Evolutionary conservation across 1,140 invertebrate genomes (phyloP).

Genomic region (Chironomus tepperi): DNA sequence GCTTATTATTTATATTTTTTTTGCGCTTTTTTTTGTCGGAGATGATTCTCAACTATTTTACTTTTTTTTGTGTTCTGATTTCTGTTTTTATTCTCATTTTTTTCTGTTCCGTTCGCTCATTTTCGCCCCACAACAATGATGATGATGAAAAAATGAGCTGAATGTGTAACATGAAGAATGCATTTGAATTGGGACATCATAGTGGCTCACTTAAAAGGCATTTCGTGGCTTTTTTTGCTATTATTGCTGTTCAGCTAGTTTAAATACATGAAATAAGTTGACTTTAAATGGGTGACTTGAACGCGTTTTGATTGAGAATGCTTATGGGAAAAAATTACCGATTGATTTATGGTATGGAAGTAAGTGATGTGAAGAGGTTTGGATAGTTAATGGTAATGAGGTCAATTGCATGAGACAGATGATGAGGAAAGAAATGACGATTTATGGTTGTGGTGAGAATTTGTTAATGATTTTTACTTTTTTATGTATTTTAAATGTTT

Average conservation of each 20-base stretch:
- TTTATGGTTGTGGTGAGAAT: too few species aligned
- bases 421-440: too few species aligned
- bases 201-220: not conserved
- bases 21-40: constrained; percentile 1
- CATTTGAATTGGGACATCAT: constrained; percentile 17
- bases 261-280: not conserved
- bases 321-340: too few species aligned
- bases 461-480: too few species aligned
- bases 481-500: too few species aligned
- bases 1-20: not conserved
- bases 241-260: not conserved
- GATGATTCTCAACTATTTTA: constrained; percentile 1
- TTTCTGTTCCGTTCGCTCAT: not conserved
- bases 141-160: not conserved
- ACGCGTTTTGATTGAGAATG: not conserved
- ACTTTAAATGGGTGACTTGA: not conserved
- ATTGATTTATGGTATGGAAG: too few species aligned
- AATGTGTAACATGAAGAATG: constrained; percentile 21
- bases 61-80: not conserved
- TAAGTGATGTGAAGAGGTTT: too few species aligned
- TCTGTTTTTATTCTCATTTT: not conserved
- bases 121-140: constrained; percentile 6
- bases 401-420: too few species aligned
- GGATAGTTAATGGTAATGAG: too few species aligned
- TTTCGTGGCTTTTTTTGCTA: not conserved